phyloP scores from a whole-genome alignment of 2,797 vertebrate species.

The Echiichthys vipera region DNA sequence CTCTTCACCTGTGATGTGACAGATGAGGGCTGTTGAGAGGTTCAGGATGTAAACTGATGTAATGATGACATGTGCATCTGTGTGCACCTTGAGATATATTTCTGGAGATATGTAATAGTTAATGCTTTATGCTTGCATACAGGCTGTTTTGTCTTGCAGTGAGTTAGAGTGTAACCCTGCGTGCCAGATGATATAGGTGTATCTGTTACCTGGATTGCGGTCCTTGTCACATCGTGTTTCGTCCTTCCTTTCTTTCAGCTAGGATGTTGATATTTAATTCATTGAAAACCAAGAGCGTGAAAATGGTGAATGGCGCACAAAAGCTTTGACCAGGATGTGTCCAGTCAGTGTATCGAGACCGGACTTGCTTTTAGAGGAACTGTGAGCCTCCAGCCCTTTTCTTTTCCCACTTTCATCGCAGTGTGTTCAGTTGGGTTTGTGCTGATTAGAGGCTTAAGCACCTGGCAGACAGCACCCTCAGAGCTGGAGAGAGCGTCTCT shows the following conservation, averaged over 20 bases:
- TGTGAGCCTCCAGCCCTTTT: conserved; percentile 8
- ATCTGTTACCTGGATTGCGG: conserved; percentile 54
- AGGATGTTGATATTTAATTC: conserved; percentile 59
- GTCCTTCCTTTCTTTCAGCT: conserved; percentile 36
- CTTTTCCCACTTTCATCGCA: conserved; percentile 55
- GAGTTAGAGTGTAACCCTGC: conserved; percentile 40
- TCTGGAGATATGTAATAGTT: conserved; percentile 32
- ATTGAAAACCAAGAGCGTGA: conserved; percentile 41
- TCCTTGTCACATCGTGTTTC: conserved; percentile 24
- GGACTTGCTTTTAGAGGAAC: conserved; percentile 12
- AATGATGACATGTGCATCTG: neutral
- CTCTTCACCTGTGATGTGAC: conserved; percentile 7
- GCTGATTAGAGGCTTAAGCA: conserved; percentile 69
- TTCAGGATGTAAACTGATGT: neutral
- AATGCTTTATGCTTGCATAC: conserved; percentile 16
- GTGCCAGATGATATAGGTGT: conserved; percentile 51
- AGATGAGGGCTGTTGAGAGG: neutral
- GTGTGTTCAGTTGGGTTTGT: conserved; percentile 49
- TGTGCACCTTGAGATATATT: conserved; percentile 3
- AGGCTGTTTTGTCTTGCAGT: conserved; percentile 39
- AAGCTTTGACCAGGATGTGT: conserved; percentile 15
- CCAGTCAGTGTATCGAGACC: neutral
- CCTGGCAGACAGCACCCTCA: conserved; percentile 68
- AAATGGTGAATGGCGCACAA: conserved; percentile 8
- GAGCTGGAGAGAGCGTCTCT: conserved; percentile 55